Evolutionary conservation across 2,888 invertebrate genomes (phyloP), one percentile per base, ranked within the genome.

Genomic region (Cheilosia variabilis): DNA sequence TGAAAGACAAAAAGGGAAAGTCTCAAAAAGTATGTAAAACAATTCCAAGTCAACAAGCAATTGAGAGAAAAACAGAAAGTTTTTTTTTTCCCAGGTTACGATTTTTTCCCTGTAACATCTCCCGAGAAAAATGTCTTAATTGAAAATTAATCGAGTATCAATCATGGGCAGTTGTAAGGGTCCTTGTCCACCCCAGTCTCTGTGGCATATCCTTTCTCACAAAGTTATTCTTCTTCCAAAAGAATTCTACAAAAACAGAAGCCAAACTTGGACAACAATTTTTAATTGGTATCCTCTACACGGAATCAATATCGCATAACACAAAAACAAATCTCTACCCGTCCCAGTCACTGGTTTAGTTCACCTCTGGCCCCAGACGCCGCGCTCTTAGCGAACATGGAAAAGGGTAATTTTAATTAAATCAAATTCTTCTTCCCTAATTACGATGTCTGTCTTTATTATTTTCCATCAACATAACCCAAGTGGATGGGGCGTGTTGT

Each of bases 321-420:
- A 52, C 52, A 43, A 57, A 75, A 60, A 37, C 41, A 17, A 45
- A 66, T 13, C 57, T 17, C 19, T 7, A 3, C 7, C 45, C 37
- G 31, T n/a, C 43, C 60, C 55, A 37, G 13, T 5, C 52, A 52
- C 4, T 43, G 34, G 6, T 41, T 45, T 2, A 22, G n/a, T 19
- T 9, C 24, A 50, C n/a, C 34, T 57, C 31, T 45, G 55, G 47
- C 9, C 17, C 31, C 53, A 17, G 17, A 9, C 19, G 3, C 2
- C 15, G 22, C 10, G 57, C 65, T 45, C 22, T 65, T 65, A 45
- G 34, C 22, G 41, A 24, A 69, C 68, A 52, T 50, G 75, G 52
- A 75, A 43, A 80, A 76, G 68, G 79, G 63, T 80, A 66, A 75
- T 68, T 76, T 82, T 75, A 82, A 78, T 87, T 66, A 80, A 79